Conservation (phyloP, 2,888 invertebrate species). For the Petrolisthes cinctipes region DNA sequence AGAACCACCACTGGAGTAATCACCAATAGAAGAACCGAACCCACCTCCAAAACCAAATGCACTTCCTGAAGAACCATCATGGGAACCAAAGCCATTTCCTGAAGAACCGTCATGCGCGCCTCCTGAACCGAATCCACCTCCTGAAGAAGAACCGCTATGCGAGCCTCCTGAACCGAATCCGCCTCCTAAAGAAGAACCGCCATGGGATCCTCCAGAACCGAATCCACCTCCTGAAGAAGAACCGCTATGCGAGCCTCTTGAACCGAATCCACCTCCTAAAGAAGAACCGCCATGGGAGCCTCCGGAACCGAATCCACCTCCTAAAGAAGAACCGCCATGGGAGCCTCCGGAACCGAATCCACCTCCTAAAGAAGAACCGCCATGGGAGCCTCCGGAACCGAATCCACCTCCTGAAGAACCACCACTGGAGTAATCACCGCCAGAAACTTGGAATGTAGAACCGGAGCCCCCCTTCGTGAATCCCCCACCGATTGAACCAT, state of each 20-base stretch:
- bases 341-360: not conserved
- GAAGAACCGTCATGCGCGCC: too few relatives aligned
- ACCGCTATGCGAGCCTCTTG: not conserved
- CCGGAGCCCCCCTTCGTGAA: not conserved
- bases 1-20: not conserved
- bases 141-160: not conserved
- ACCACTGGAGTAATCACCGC: not conserved
- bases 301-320: not conserved
- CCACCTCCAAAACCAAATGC: not conserved
- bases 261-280: not conserved
- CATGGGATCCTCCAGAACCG: not conserved
- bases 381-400: not conserved
- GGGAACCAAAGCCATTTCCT: not conserved
- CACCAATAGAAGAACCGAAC: not conserved
- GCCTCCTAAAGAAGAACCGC: not conserved
- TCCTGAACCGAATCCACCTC: not conserved
- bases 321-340: not conserved
- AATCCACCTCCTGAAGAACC: not conserved
- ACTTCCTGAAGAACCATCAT: not conserved
- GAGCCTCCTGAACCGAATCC: conserved; percentile 10
- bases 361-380: not conserved
- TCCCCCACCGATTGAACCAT: not conserved
- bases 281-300: not conserved
- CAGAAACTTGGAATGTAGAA: not conserved
- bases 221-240: not conserved